Evolutionary conservation across 2,113 vertebrate genomes (phyloP).

Genomic region (Entosphenus tridentatus): DNA sequence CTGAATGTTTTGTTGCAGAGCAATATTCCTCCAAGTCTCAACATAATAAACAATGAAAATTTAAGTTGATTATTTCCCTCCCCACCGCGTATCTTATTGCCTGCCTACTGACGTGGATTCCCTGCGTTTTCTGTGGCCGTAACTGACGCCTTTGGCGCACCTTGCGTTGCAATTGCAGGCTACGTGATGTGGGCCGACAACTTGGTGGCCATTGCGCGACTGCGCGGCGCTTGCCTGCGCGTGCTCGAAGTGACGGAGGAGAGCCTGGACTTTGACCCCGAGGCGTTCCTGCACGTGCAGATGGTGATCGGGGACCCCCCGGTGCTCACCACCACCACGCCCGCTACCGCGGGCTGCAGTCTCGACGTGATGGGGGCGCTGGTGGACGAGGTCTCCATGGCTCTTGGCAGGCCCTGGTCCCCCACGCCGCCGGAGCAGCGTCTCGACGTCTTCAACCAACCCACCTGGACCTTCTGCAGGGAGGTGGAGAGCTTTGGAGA

Average conservation of each 20-base stretch:
- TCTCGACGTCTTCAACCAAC: conserved; percentile 5
- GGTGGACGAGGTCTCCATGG: not conserved
- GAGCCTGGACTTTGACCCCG: conserved; percentile 1
- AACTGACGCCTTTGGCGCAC: no score
- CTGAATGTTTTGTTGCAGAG: no score
- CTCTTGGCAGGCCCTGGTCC: not conserved
- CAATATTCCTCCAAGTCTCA: no score
- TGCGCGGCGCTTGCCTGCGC: not conserved
- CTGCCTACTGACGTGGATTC: no score
- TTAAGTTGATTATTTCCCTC: no score
- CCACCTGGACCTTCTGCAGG: conserved; percentile 6
- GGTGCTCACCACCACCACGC: no score
- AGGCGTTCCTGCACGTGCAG: not conserved
- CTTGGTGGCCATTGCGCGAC: conserved; percentile 3
- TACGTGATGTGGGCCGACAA: conserved; percentile 5
- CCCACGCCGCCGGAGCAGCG: conserved; percentile 1
- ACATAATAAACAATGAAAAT: no score
- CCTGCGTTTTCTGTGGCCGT: no score
- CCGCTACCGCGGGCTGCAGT: no score
- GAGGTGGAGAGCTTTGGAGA: conserved; percentile 1
- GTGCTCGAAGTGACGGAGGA: conserved; percentile 2
- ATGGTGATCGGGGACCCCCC: not conserved
- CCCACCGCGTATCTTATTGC: no score
- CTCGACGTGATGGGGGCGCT: not conserved
- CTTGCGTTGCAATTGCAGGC: not conserved